These are phyloP conservation scores for Heliconius hewitsoni DNA, from an alignment of 1,140 invertebrate species.

Conservation along the genomic window DNA sequence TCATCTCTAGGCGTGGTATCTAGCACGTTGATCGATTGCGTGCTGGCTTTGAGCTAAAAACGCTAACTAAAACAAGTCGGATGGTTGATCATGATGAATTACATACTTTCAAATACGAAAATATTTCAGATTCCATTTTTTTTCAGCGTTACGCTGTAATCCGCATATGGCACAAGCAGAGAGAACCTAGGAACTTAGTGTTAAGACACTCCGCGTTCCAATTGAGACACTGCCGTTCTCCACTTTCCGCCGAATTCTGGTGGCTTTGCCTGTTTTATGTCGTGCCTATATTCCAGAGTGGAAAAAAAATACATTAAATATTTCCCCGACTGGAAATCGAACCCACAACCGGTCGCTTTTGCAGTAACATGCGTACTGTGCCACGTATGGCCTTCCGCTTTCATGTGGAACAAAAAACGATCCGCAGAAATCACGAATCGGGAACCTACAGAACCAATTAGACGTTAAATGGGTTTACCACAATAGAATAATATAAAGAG, in stretches of 20 bases:
- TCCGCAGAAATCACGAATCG: conserved; percentile 31
- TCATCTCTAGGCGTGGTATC: conserved; percentile 8
- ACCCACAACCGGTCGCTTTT: no score
- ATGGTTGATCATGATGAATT: conserved; percentile 44
- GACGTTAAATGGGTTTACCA: conserved; percentile 62
- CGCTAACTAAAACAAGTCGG: conserved; percentile 16
- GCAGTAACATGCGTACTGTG: no score
- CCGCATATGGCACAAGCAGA: no score
- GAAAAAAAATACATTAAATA: no score
- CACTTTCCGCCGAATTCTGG: no score
- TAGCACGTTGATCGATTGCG: conserved; percentile 28
- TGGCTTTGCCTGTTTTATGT: no score
- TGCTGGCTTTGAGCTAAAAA: conserved; percentile 29
- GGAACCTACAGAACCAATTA: conserved; percentile 69
- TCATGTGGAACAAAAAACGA: conserved; percentile 48
- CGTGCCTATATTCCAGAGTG: no score
- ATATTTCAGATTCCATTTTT: conserved; percentile 34
- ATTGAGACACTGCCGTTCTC: no score
- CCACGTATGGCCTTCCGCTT: conserved; percentile 35
- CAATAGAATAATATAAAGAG: conserved; percentile 71
- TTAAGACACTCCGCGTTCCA: no score
- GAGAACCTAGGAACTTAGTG: no score
- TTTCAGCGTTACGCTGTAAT: no score
- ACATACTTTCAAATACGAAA: conserved; percentile 25
- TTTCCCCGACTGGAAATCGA: no score